A percentile compares a stretch with the other conserved stretches of the same genome.
phyloP scores from a whole-genome alignment of 1,140 invertebrate genomes.

The Pollicipes pollicipes region DNA sequence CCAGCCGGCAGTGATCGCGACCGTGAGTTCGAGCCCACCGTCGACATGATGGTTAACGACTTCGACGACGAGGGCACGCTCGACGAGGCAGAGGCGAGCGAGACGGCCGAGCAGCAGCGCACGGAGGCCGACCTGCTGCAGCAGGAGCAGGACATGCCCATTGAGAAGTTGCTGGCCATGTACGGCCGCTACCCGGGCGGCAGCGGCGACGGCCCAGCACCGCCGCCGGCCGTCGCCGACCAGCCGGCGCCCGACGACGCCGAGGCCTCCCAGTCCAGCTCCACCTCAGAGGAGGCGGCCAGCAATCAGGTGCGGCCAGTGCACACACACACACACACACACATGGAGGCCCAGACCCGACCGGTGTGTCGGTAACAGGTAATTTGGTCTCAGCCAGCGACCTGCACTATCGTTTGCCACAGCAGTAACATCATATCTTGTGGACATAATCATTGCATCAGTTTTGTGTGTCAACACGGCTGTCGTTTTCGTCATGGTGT shows the following conservation, averaged over 20 bases:
- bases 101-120: conserved; percentile 22
- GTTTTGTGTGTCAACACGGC: no score
- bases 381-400: no score
- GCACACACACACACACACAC: no score
- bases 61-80: conserved; percentile 90
- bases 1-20: conserved; percentile 20
- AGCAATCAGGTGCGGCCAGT: not conserved
- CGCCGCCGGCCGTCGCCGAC: conserved; percentile 25
- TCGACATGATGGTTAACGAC: conserved; percentile 88
- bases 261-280: conserved; percentile 4
- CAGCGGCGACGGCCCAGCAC: conserved; percentile 27
- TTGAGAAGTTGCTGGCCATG: conserved; percentile 74
- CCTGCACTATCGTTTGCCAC: no score
- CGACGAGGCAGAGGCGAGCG: conserved; percentile 88
- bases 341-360: no score
- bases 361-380: no score
- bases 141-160: conserved; percentile 64
- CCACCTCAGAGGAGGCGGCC: not conserved
- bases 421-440: no score
- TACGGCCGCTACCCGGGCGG: conserved; percentile 42
- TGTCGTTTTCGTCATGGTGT: no score
- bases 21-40: conserved; percentile 46
- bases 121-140: conserved; percentile 13
- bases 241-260: conserved; percentile 28
- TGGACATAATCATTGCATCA: no score